Conservation (phyloP, 2,888 invertebrate genomes). For the Drosophila kokeensis region DNA sequence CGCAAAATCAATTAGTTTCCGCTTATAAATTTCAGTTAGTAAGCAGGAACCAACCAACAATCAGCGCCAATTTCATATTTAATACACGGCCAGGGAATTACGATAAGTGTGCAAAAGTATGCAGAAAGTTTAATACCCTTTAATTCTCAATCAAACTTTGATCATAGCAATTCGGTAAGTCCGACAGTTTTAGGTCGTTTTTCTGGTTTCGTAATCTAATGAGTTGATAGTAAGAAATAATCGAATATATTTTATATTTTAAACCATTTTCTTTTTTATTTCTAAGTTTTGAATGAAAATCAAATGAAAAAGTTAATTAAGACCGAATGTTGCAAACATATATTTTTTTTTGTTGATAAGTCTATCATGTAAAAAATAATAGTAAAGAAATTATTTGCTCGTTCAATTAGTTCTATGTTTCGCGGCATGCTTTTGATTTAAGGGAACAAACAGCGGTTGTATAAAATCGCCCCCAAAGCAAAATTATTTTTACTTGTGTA, state of each 20-base stretch:
- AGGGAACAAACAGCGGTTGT: background rate
- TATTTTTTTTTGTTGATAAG: background rate
- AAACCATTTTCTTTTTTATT: background rate
- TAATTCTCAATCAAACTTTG: background rate
- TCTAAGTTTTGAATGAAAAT: background rate
- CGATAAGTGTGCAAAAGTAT: background rate
- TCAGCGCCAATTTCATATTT: slow-evolving; percentile 24
- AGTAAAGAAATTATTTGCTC: background rate
- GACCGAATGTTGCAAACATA: too few relatives aligned
- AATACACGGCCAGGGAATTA: slow-evolving; percentile 15
- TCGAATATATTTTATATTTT: background rate
- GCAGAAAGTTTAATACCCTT: background rate
- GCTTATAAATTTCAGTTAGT: slow-evolving; percentile 44
- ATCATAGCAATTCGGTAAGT: background rate
- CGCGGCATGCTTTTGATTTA: background rate
- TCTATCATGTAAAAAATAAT: too few relatives aligned
- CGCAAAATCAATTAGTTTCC: slow-evolving; percentile 44
- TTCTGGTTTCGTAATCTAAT: background rate
- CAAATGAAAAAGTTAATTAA: background rate
- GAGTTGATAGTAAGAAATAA: background rate
- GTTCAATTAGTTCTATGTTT: background rate
- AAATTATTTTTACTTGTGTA: too few relatives aligned
- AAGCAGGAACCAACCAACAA: slow-evolving; percentile 28
- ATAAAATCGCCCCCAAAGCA: background rate
- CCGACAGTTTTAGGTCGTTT: too few relatives aligned